Evolutionary conservation across 2,113 vertebrate genomes (phyloP).

Genomic region (Haemorhous mexicanus): DNA sequence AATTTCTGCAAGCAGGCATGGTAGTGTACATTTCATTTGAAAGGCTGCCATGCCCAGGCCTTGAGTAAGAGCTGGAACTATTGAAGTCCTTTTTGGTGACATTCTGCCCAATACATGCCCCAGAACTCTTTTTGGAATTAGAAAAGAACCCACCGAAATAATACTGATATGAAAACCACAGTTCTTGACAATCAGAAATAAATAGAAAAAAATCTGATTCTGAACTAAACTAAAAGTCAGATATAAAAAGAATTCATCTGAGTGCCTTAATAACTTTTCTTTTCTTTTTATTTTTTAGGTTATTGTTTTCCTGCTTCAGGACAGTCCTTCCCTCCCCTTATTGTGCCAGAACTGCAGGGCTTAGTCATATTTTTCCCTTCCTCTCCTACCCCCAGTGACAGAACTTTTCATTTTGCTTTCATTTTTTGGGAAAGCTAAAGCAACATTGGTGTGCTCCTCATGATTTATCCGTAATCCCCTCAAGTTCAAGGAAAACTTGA

Average conservation of each 20-base stretch:
- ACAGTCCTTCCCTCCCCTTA: conserved; percentile 18
- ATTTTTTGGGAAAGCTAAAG: conserved; percentile 7
- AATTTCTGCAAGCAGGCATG: neutral
- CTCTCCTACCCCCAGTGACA: neutral
- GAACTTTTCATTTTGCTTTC: conserved; percentile 27
- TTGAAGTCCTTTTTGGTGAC: neutral
- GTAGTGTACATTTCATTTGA: neutral
- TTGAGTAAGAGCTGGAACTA: neutral
- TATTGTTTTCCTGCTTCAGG: conserved; percentile 53
- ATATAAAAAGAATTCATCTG: neutral
- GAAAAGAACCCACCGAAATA: neutral
- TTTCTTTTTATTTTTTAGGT: conserved; percentile 42
- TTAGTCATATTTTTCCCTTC: conserved; percentile 21
- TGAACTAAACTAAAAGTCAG: neutral
- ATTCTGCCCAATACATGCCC: neutral
- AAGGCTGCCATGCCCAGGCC: neutral
- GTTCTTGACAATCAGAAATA: neutral
- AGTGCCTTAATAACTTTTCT: conserved; percentile 7
- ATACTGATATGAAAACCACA: neutral
- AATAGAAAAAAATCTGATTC: neutral
- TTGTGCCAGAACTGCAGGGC: conserved; percentile 13
- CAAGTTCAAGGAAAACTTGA: conserved; percentile 29
- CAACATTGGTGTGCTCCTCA: conserved; percentile 4
- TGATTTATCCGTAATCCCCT: neutral
- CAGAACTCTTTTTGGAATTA: neutral